A percentile compares a stretch with the other conserved stretches of the same genome.
Conservation (phyloP, 2,888 invertebrate species). For the Danaus chrysippus region DNA sequence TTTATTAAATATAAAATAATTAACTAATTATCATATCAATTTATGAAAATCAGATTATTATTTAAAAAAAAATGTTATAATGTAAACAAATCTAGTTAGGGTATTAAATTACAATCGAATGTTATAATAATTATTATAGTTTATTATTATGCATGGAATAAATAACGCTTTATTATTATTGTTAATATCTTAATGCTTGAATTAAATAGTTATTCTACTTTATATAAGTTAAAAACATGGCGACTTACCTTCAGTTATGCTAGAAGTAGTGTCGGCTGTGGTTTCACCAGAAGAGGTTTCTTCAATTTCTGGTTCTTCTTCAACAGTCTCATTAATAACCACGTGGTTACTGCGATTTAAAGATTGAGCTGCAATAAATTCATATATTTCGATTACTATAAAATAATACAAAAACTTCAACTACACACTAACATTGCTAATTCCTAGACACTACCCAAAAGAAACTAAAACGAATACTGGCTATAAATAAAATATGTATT, state of each 20-base stretch:
- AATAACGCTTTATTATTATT: too few relatives aligned
- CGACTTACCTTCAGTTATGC: conserved; percentile 52
- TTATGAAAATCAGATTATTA: too few relatives aligned
- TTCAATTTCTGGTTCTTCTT: conserved; percentile 65
- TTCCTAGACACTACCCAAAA: too few relatives aligned
- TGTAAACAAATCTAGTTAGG: too few relatives aligned
- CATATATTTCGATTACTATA: neutral
- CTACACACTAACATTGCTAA: neutral
- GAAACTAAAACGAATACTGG: neutral
- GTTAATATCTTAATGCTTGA: too few relatives aligned
- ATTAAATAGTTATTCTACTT: too few relatives aligned
- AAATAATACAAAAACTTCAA: neutral
- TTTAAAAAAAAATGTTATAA: too few relatives aligned
- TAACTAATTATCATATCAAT: too few relatives aligned
- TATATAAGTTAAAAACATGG: neutral
- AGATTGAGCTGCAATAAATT: conserved; percentile 53
- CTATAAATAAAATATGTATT: neutral
- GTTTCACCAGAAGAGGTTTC: conserved; percentile 46
- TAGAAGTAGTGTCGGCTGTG: conserved; percentile 48
- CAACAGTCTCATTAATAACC: conserved; percentile 65
- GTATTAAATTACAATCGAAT: too few relatives aligned
- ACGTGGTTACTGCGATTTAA: conserved; percentile 69
- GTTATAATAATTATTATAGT: too few relatives aligned
- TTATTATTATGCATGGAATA: too few relatives aligned
- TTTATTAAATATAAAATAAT: too few relatives aligned